phyloP scores from a whole-genome alignment of 2,113 vertebrate species.

The Opisthocomus hoazin region DNA sequence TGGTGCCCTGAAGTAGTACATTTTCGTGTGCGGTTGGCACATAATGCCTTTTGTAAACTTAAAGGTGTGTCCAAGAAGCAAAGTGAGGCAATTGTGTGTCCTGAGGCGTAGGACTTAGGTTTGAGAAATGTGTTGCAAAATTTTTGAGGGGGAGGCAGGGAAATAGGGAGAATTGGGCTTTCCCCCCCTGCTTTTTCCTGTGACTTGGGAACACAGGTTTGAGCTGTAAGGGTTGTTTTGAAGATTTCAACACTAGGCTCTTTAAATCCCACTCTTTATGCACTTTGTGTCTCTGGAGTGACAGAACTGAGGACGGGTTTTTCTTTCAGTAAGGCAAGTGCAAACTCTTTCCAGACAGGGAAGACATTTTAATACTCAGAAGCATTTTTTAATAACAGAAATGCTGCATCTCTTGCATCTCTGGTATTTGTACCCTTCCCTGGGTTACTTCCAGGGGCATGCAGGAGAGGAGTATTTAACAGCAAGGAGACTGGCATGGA shows the following conservation, averaged over 20 bases:
- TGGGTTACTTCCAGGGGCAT: not conserved
- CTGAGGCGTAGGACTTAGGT: not conserved
- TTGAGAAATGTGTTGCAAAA: not conserved
- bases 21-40: not conserved
- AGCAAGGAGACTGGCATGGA: not conserved
- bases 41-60: not conserved
- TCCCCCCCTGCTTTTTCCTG: fast-evolving
- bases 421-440: not conserved
- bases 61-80: not conserved
- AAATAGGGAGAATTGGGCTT: not conserved
- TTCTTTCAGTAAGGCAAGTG: not conserved
- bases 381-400: not conserved
- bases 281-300: not conserved
- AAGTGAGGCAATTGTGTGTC: not conserved
- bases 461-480: not conserved
- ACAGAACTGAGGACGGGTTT: not conserved
- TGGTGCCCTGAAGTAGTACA: not conserved
- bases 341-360: not conserved
- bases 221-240: not conserved
- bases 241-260: not conserved
- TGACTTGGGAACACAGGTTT: not conserved
- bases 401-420: not conserved
- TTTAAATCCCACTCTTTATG: not conserved
- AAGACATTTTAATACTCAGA: not conserved
- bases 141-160: not conserved